phyloP scores from a whole-genome alignment of 2,113 vertebrate species.

The Aegithalos caudatus region DNA sequence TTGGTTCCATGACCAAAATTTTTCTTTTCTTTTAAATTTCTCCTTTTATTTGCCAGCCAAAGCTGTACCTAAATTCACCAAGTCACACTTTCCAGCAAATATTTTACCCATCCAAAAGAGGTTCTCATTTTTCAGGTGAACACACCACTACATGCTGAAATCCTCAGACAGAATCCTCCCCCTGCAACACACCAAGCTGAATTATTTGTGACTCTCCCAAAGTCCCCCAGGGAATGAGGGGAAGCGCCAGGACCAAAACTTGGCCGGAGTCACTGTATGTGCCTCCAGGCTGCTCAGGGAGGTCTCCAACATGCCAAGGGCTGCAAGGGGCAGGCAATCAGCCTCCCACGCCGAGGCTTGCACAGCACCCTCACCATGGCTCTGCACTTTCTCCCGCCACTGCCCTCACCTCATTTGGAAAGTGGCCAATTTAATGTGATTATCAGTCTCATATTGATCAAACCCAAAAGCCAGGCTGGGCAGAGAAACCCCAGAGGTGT shows the following conservation, averaged over 20 bases:
- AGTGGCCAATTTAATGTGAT: not conserved
- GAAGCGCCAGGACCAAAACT: not conserved
- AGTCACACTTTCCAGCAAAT: not conserved
- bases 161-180: not conserved
- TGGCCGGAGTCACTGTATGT: accelerated
- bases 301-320: not conserved
- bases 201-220: not conserved
- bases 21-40: not conserved
- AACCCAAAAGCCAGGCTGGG: not conserved
- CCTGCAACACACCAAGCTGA: accelerated
- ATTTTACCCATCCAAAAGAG: not conserved
- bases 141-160: not conserved
- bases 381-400: not conserved
- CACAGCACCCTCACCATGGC: not conserved
- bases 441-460: accelerated
- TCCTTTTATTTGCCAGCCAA: not conserved
- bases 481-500: not conserved
- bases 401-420: not conserved
- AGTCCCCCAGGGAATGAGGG: not conserved
- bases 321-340: not conserved
- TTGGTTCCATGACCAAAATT: not conserved
- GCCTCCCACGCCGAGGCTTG: accelerated
- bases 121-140: not conserved
- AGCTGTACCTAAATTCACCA: not conserved
- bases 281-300: not conserved